Evolutionary conservation across 2,888 invertebrate genomes (phyloP), one percentile per base, ranked within the genome.

Genomic region (Netelia inedita): DNA sequence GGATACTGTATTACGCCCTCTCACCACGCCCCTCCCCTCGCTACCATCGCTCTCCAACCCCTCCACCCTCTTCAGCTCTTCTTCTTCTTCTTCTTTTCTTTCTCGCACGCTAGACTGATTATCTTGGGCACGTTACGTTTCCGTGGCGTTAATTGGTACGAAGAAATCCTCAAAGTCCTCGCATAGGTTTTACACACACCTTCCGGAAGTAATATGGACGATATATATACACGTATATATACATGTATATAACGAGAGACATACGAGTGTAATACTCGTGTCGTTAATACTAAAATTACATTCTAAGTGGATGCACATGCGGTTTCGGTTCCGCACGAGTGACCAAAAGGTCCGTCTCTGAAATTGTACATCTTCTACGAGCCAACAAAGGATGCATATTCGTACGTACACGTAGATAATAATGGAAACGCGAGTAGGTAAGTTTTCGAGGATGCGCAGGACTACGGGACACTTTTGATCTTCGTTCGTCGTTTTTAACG

Each of bases 141-240:
- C 85, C 85, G 82, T 79, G 82, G 85, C 85, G 85, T 87, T 88
- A 87, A 88, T 88, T 82, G 87, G 87, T 87, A 86, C 83, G 82
- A 85, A 88, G 88, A 88, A 88, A 88, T 88, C 83, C 61, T 78
- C 82, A 78, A 66, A 73, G 82, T 84, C 79, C 78, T 78, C 80
- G 50, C 66, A 50, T 57, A 23, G 16, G 53, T 68, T 41, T 46
- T 53, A 53, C 23, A 46, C 41, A 72, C 59, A 82, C 78, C 65
- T 80, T 78, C 85, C 78, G 81, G 80, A 83, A 83, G 78, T 73
- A 10, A 66, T 46, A 16, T 19, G n/a, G 8, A 16, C 16, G 28
- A 21, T 41, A 5, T 16, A 23, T 9, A 61, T 23, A 23, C n/a
- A 57, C 16, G 41, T 19, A 71, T n/a, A 71, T 19, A 19, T 46